phyloP scores from a whole-genome alignment of 1,140 invertebrate species.

The Sycophaga agraensis region DNA sequence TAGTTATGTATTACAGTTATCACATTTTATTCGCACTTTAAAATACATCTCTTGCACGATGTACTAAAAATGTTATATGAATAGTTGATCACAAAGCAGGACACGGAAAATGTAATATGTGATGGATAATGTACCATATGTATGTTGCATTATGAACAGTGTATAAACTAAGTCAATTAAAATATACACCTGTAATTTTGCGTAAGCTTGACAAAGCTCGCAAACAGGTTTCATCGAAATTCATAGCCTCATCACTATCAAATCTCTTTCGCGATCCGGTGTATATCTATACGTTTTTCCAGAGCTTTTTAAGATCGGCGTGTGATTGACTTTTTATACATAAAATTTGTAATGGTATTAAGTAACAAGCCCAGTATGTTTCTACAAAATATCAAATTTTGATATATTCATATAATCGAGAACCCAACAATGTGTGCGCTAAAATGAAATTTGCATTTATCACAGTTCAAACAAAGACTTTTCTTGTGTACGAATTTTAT shows the following conservation, averaged over 20 bases:
- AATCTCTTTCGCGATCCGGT: background rate
- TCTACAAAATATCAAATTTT: constrained; percentile 13
- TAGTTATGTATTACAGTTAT: constrained; percentile 15
- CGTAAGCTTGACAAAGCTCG: constrained; percentile 13
- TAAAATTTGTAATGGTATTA: constrained; percentile 9
- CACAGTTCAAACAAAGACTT: no score
- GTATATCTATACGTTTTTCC: constrained; percentile 1
- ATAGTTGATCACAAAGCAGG: background rate
- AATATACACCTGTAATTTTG: constrained; percentile 24
- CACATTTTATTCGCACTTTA: constrained; percentile 15
- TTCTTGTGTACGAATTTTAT: no score
- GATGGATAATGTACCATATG: constrained; percentile 2
- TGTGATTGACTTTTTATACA: constrained; percentile 17
- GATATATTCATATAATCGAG: no score
- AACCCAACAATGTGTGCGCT: no score
- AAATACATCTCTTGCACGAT: constrained; percentile 17
- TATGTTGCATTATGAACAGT: constrained; percentile 31
- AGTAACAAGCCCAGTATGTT: background rate
- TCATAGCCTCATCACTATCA: constrained; percentile 1
- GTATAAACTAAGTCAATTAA: constrained; percentile 45
- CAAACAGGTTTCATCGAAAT: constrained; percentile 17
- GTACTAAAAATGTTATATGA: constrained; percentile 5
- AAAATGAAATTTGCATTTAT: no score
- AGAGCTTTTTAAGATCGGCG: background rate
- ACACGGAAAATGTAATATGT: constrained; percentile 11